Percentiles rank a stretch among this genome's conserved stretches.
Evolutionary conservation across 2,113 vertebrate genomes (phyloP).

Genomic region (Carollia perspicillata): DNA sequence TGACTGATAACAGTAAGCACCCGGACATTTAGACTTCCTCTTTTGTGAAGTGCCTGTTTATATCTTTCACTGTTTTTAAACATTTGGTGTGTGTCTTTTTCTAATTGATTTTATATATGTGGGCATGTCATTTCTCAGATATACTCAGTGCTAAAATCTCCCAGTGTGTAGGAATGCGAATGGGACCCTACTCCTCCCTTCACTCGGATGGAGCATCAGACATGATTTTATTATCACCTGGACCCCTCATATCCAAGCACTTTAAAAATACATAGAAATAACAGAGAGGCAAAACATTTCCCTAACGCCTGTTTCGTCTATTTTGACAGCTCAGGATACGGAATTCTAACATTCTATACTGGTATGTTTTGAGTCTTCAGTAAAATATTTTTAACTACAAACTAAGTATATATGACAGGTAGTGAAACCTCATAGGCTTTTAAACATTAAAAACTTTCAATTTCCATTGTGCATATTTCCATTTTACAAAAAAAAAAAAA

Average conservation of each 20-base stretch:
- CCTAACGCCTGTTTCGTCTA: not conserved
- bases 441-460: not conserved
- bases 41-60: not conserved
- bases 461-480: not conserved
- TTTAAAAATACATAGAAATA: not conserved
- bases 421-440: not conserved
- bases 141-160: not conserved
- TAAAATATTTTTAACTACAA: not conserved
- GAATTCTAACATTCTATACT: not conserved
- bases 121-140: not conserved
- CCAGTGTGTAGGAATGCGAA: not conserved
- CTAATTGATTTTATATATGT: not conserved
- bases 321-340: not conserved
- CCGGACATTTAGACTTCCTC: not conserved
- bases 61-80: not conserved
- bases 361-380: not conserved
- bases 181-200: not conserved
- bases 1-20: not conserved
- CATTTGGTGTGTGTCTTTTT: not conserved
- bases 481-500: not conserved
- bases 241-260: not conserved
- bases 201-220: not conserved
- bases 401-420: not conserved
- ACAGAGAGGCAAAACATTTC: not conserved
- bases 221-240: not conserved